Conservation (phyloP, 2,113 vertebrate species). For the Lampris megalopsis region DNA sequence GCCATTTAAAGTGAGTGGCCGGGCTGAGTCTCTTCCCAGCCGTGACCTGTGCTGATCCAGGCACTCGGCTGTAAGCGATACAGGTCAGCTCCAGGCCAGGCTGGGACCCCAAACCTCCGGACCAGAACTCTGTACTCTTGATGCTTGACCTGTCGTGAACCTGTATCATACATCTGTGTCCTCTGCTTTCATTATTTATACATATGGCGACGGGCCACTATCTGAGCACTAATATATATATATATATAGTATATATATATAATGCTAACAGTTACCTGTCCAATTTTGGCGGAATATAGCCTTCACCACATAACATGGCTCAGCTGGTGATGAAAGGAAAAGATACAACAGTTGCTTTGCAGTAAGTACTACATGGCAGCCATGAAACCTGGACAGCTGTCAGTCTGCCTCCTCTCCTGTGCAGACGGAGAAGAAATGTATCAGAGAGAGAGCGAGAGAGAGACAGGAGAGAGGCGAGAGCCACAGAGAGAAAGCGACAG, state of each 20-base stretch:
- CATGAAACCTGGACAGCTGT: conserved; percentile 27
- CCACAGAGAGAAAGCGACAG: not conserved
- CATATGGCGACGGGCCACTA: no score
- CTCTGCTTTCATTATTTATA: no score
- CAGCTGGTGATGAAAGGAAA: conserved; percentile 13
- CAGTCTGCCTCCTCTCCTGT: conserved; percentile 44
- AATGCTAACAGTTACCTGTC: no score
- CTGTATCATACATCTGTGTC: not conserved
- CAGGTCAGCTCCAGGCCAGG: conserved; percentile 40
- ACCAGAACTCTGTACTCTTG: not conserved
- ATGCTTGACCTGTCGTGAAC: not conserved
- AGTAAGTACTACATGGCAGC: conserved; percentile 18
- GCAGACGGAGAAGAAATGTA: conserved; percentile 50
- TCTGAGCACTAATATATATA: no score
- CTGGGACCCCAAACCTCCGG: conserved; percentile 8
- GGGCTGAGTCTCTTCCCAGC: conserved; percentile 52
- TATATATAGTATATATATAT: no score
- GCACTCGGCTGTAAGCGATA: conserved; percentile 60
- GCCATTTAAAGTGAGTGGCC: conserved; percentile 56
- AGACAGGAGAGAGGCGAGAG: conserved; percentile 7
- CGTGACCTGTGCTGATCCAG: conserved; percentile 62
- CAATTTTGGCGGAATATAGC: no score
- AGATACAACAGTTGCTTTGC: conserved; percentile 13
- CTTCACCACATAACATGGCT: no score
- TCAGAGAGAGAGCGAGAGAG: conserved; percentile 29